Evolutionary conservation across 2,888 invertebrate species (phyloP).

Genomic region (Muscina levida): DNA sequence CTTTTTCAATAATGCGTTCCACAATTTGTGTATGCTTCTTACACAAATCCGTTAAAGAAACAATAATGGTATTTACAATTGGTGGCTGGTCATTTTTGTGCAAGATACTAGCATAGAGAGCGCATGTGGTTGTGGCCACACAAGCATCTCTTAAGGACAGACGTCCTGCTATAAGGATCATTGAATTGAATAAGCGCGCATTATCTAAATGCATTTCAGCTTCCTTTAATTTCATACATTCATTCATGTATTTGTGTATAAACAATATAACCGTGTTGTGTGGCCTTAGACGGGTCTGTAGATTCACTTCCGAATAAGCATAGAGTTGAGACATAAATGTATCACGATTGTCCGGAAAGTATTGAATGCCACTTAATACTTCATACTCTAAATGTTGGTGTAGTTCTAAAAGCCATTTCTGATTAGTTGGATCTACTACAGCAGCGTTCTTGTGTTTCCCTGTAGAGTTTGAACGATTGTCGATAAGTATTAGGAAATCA

Average conservation of each 20-base stretch:
- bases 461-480: constrained; percentile 72
- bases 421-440: not conserved
- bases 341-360: constrained; percentile 74
- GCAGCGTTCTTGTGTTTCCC: constrained; percentile 40
- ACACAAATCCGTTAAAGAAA: constrained; percentile 76
- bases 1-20: constrained; percentile 74
- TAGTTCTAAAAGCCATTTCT: constrained; percentile 73
- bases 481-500: constrained; percentile 74
- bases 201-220: constrained; percentile 75
- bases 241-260: constrained; percentile 74
- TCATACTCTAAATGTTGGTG: constrained; percentile 70
- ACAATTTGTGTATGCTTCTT: constrained; percentile 77
- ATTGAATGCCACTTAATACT: constrained; percentile 70
- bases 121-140: constrained; percentile 71
- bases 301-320: constrained; percentile 76
- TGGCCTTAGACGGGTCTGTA: constrained; percentile 71
- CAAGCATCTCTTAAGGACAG: constrained; percentile 74
- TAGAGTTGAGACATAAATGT: constrained; percentile 74
- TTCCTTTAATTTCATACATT: constrained; percentile 73
- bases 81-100: constrained; percentile 76
- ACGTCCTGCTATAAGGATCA: constrained; percentile 76
- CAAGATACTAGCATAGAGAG: constrained; percentile 70
- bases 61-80: constrained; percentile 76
- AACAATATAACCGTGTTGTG: constrained; percentile 72
- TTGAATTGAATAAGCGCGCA: constrained; percentile 77